A percentile compares a stretch with the other conserved stretches of the same genome.
Evolutionary conservation across 1,140 invertebrate genomes (phyloP).

Genomic region (Cotesia vestalis): DNA sequence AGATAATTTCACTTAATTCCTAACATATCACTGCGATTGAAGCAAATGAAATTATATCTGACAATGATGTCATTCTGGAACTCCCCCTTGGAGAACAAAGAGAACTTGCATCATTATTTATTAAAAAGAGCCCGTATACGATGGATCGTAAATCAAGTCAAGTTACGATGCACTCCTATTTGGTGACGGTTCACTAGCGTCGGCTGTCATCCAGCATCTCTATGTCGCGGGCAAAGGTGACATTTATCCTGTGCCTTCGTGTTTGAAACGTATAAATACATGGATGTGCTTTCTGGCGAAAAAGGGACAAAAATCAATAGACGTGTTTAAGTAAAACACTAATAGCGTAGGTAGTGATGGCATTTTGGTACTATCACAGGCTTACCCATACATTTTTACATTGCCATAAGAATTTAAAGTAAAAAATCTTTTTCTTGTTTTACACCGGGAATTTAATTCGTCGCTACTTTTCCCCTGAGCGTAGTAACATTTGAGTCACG

Average conservation of each 20-base stretch:
- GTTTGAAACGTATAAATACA: slow-evolving; percentile 33
- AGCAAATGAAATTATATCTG: too few relatives aligned
- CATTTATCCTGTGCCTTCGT: slow-evolving; percentile 30
- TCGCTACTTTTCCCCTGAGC: neutral
- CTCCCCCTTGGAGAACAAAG: too few relatives aligned
- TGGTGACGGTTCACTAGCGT: slow-evolving; percentile 43
- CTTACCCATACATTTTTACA: too few relatives aligned
- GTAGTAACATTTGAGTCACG: slow-evolving; percentile 10
- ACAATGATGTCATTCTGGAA: too few relatives aligned
- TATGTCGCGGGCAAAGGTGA: slow-evolving; percentile 19
- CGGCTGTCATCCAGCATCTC: slow-evolving; percentile 23
- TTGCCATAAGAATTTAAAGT: neutral
- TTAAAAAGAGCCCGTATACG: slow-evolving; percentile 27
- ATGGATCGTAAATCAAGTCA: slow-evolving; percentile 30
- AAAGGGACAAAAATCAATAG: slow-evolving; percentile 29
- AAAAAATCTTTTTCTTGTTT: neutral
- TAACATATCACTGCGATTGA: too few relatives aligned
- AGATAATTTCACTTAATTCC: too few relatives aligned
- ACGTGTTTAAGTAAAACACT: neutral
- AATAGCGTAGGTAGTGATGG: too few relatives aligned
- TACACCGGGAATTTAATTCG: slow-evolving; percentile 5
- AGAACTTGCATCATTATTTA: slow-evolving; percentile 12
- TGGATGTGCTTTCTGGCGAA: slow-evolving; percentile 10
- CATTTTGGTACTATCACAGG: too few relatives aligned
- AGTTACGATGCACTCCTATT: slow-evolving; percentile 32